Evolutionary conservation across 2,888 invertebrate genomes (phyloP), one percentile per base, ranked within the genome.

Genomic region (Drosophila mayaguana): DNA sequence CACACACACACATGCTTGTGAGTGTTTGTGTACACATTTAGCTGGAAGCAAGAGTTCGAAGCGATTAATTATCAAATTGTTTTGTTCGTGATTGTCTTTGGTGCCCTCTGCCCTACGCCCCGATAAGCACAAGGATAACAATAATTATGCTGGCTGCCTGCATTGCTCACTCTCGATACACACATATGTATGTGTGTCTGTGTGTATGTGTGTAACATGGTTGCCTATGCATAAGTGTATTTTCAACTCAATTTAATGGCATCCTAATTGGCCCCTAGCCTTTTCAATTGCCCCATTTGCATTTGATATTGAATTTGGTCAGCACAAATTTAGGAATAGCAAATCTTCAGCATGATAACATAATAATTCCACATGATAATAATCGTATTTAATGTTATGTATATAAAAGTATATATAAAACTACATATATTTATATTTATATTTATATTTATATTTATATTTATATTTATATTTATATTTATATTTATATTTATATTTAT

Each of bases 51-150:
- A 55, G 68, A 78, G 68, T 53, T 77, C 68, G 68, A 72, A 80
- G 76, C 80, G 80, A 80, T 82, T 82, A 80, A 80, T 80, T 80
- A 80, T 80, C 80, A 80, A 80, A 80, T 82, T 76, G 83, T 76
- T 72, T 76, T 80, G 70, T 79, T 75, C 72, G 56, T 59, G 68
- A 68, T 75, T 72, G 68, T 80, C 80, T 68, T 75, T 75, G 63
- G 74, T 73, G 70, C 22, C 59, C 48, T 56, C 18, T 57, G 57
- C 9, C 51, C 78, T 62, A 45, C 54, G 71, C 48, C 63, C 64
- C 64, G 65, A 71, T 62, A 65, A 66, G 69, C 74, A 51, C 62
- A 48, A 63, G 71, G 63, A 65, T 71, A 79, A 68, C 61, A 61
- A 81, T 65, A 81, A 79, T 81, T 79, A 80, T 80, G 82, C 76